A percentile compares a stretch with the other conserved stretches of the same genome.
Evolutionary conservation across 1,140 invertebrate species (phyloP).

Genomic region (Drusus annulatus): DNA sequence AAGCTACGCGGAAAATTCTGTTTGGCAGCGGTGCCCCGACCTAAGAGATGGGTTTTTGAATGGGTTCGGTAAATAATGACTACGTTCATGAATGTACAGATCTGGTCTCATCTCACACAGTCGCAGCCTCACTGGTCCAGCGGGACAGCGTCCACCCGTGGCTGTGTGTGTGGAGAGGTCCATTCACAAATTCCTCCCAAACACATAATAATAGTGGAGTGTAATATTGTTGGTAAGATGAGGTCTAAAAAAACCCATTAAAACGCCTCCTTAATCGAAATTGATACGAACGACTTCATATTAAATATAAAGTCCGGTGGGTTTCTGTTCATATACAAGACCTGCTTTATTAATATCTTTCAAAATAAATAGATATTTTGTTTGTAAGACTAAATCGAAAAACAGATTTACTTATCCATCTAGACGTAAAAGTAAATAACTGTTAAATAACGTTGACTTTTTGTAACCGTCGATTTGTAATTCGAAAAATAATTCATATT

Average conservation of each 20-base stretch:
- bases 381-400: too few relatives aligned
- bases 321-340: background rate
- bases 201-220: conserved; percentile 53
- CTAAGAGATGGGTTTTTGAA: too few relatives aligned
- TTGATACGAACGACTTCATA: conserved; percentile 60
- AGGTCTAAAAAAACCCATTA: conserved; percentile 58
- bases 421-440: too few relatives aligned
- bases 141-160: background rate
- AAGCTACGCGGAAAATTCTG: too few relatives aligned
- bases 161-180: conserved; percentile 32
- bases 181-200: conserved; percentile 58
- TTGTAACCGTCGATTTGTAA: too few relatives aligned
- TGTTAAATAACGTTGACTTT: too few relatives aligned
- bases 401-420: too few relatives aligned
- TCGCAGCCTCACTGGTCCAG: background rate
- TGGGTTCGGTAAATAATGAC: too few relatives aligned
- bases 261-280: conserved; percentile 60
- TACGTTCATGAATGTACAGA: too few relatives aligned
- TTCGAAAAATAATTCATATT: too few relatives aligned
- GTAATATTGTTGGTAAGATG: conserved; percentile 57
- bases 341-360: conserved; percentile 29
- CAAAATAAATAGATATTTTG: too few relatives aligned
- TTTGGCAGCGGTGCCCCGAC: too few relatives aligned
- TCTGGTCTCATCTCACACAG: background rate
- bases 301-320: conserved; percentile 53